phyloP scores from a whole-genome alignment of 1,140 invertebrate species.

The Vanessa tameamea region DNA sequence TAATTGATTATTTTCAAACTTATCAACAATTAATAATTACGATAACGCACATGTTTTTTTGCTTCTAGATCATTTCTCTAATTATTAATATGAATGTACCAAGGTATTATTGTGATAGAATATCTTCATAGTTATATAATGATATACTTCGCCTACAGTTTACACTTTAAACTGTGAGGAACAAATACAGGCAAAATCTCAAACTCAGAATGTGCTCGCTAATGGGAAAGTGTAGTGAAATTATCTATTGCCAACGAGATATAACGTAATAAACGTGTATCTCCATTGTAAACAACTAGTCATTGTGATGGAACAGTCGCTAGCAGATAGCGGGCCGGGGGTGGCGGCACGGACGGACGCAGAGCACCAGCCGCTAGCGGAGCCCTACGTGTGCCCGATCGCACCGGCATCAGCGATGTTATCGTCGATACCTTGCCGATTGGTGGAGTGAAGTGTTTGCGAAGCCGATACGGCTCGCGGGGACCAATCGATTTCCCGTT shows the following conservation, averaged over 20 bases:
- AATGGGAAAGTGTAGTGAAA: constrained; percentile 54
- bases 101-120: background rate
- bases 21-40: background rate
- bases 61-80: too few relatives aligned
- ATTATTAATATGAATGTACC: too few relatives aligned
- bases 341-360: constrained; percentile 52
- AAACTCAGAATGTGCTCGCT: constrained; percentile 20
- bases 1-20: constrained; percentile 5
- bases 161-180: background rate
- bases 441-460: constrained; percentile 76
- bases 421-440: constrained; percentile 66
- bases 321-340: constrained; percentile 59
- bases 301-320: constrained; percentile 54
- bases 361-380: constrained; percentile 32
- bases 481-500: constrained; percentile 74
- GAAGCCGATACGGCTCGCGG: constrained; percentile 59
- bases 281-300: constrained; percentile 69
- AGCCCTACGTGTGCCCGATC: constrained; percentile 42
- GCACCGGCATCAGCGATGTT: constrained; percentile 42
- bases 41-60: constrained; percentile 3
- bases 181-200: constrained; percentile 14
- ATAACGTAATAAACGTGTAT: constrained; percentile 75
- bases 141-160: background rate
- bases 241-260: constrained; percentile 70
- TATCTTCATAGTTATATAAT: background rate